Conservation (phyloP, 1,140 invertebrate species). For the Drosophila orosa region DNA sequence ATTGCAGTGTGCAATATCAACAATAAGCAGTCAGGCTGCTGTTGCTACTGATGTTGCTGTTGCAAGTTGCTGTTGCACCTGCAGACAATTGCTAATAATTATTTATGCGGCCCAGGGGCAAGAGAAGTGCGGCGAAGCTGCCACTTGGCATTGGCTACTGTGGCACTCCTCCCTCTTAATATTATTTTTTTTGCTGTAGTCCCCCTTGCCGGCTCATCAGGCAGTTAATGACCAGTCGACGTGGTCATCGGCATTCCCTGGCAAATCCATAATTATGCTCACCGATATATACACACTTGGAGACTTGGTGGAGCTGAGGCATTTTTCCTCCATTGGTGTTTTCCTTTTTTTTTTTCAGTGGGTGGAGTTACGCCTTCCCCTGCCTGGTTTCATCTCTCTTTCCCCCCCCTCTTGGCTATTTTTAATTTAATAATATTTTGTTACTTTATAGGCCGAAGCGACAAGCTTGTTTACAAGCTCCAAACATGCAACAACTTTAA, state of each 20-base stretch:
- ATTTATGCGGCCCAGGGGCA: conserved; percentile 69
- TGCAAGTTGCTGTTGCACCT: conserved; percentile 68
- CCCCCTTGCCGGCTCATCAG: conserved; percentile 51
- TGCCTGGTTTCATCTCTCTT: not conserved
- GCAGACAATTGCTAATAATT: conserved; percentile 81
- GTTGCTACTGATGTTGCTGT: conserved; percentile 4
- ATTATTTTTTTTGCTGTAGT: not conserved
- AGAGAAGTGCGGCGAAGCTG: conserved; percentile 40
- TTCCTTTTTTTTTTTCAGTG: conserved; percentile 13
- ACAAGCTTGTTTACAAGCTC: conserved; percentile 81
- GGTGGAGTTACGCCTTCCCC: conserved; percentile 45
- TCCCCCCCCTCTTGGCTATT: conserved; percentile 32
- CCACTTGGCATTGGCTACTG: conserved; percentile 75
- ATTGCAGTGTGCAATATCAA: conserved; percentile 69
- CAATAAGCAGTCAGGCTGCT: conserved; percentile 59
- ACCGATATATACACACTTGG: conserved; percentile 9
- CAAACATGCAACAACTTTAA: conserved; percentile 80
- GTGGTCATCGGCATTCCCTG: conserved; percentile 68
- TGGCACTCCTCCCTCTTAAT: conserved; percentile 33
- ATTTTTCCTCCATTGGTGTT: conserved; percentile 35
- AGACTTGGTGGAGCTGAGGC: not conserved
- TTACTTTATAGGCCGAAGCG: conserved; percentile 72
- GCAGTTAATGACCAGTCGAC: conserved; percentile 60
- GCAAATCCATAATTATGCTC: conserved; percentile 76
- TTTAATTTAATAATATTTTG: conserved; percentile 82